Base-by-base conservation (phyloP, 2,113 vertebrate species). In the Eublepharis macularius region DNA sequence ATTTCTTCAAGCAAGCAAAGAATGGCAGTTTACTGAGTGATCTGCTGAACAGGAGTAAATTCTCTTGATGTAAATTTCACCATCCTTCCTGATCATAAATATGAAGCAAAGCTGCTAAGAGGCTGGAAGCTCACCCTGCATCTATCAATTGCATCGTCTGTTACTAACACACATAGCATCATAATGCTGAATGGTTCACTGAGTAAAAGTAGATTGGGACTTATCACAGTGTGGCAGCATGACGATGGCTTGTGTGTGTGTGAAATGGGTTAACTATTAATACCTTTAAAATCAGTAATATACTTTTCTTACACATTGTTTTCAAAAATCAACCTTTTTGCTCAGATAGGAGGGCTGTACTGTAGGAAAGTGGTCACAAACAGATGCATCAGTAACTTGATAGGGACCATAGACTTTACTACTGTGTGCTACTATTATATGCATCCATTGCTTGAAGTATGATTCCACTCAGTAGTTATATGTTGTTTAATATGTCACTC, bases 31-130 rank as follows among this genome's bases (percentile, higher is more conserved):
- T 29, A 65, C 81, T 6, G n/a, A 73, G 41, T 34, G 34, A 16
- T 29, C 76, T 84, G n/a, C 32, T 89, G 63, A 34, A 65, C 32
- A 34, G 49, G 43, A 86, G 24, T 29, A 0, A 0, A 69, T 80
- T 74, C 72, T 24, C 29, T 90, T 90, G 49, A 82, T 86, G 41
- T 76, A 39, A 85, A 80, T 86, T 26, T 80, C 36, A 26, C 65
- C 77, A 36, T 45, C 45, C 87, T 81, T 70, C 51, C 47, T 79
- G 17, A 39, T 36, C 36, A n/a, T 82, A 83, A 51, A 0, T 63
- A 66, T 72, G 89, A 69, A 91, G 51, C 29, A 70, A 82, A 60
- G 51, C 76, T 80, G 81, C 49, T 4, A 49, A 80, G 32, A 81
- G 73, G 34, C 36, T 49, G 4, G 66, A n/a, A 69, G 41, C 19